Evolutionary conservation across 2,888 invertebrate genomes (phyloP), one percentile per base, ranked within the genome.

Genomic region (Lasioglossum oenotherae): DNA sequence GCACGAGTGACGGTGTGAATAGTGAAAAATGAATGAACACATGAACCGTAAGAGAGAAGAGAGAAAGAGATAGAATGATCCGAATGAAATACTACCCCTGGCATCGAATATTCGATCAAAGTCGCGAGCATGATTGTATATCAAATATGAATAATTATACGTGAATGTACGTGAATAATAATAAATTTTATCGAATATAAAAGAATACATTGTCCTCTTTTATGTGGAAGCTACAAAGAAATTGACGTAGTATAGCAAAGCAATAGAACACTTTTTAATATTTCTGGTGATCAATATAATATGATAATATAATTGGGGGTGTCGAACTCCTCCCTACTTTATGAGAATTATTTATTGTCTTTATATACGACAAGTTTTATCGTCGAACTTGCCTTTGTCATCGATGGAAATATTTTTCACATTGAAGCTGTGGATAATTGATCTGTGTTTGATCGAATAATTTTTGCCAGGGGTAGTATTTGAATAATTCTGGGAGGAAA

Each of bases 21-120:
- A 91, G 89, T 84, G 87, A 83, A 87, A 84, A 90, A 90, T 92
- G 92, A 90, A 91, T 92, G 92, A 92, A 89, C 84, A 85, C 84
- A 87, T 90, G 91, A 90, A 87, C 74, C 80, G 88, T 72, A 87
- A 85, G 76, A 84, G 72, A 80, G 72, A 67, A 74, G 72, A 81
- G 72, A 81, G 41, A 73, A 23, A 78, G 35, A 78, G 67, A 80
- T 74, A 86, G 64, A 87, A 53, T 85, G 78, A 82, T 38, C 64
- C 73, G 81, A 80, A 67, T 84, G 80, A 86, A 74, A 88, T 57
- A n/a, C n/a, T 57, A 57, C 10, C 12, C 12, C n/a, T n/a, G 57
- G n/a, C 57, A 57, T n/a, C 4, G n/a, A 12, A n/a, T 57, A n/a
- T 57, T 57, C n/a, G n/a, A 57, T 57, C 4, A 12, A n/a, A 57